Evolutionary conservation across 23 tunicate species (phyloP).

Genomic region (Phallusia fumigata): DNA sequence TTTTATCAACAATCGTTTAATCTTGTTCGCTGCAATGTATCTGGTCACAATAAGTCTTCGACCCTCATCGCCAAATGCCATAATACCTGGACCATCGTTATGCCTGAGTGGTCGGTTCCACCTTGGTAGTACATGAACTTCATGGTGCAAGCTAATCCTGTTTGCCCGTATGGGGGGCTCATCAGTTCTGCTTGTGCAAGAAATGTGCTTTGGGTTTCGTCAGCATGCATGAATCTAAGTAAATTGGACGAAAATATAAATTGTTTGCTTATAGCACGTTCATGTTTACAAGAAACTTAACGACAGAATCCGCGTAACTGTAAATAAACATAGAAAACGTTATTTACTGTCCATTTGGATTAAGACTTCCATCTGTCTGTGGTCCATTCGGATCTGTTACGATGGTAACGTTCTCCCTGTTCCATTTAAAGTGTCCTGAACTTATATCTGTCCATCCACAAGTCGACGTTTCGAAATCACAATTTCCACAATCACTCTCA

Average conservation of each 20-base stretch:
- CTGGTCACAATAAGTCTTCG: too few relatives aligned
- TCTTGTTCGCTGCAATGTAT: too few relatives aligned
- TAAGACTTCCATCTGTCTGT: slow-evolving; percentile 68
- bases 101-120: slow-evolving; percentile 62
- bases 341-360: slow-evolving; percentile 77
- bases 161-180: slow-evolving; percentile 61
- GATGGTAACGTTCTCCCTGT: slow-evolving; percentile 55
- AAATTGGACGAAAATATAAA: not conserved
- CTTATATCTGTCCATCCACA: slow-evolving; percentile 90
- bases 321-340: not conserved
- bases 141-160: slow-evolving; percentile 65
- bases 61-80: not conserved
- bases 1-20: too few relatives aligned
- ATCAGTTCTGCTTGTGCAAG: slow-evolving; percentile 71
- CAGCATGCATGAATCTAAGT: slow-evolving; percentile 90
- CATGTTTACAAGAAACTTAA: not conserved
- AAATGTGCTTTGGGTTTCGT: slow-evolving; percentile 74
- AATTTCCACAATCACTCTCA: slow-evolving; percentile 69
- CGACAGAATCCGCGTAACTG: too few relatives aligned
- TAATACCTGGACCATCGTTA: slow-evolving; percentile 51
- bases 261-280: not conserved
- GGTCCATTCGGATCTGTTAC: slow-evolving; percentile 79
- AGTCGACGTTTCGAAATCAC: slow-evolving; percentile 62
- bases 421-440: slow-evolving; percentile 81
- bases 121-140: slow-evolving; percentile 73